phyloP scores from a whole-genome alignment of 2,888 invertebrate species.

The Vandiemenella viatica region DNA sequence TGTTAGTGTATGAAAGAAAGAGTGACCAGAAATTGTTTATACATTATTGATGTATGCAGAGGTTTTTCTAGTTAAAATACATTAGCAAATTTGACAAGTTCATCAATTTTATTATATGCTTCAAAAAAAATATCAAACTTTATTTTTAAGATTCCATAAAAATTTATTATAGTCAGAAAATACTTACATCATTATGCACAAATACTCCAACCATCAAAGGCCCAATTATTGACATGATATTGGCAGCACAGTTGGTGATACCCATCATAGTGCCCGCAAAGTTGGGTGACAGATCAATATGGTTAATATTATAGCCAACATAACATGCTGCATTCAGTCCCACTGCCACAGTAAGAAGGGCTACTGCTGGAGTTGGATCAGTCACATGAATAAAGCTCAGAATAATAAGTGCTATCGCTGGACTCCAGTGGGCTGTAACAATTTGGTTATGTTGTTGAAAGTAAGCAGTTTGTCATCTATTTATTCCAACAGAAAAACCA shows the following conservation, averaged over 20 bases:
- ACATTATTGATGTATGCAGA: too few relatives aligned
- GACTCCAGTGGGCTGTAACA: conserved; percentile 37
- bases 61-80: too few relatives aligned
- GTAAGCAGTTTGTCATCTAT: background rate
- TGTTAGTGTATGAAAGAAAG: too few relatives aligned
- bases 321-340: conserved; percentile 61
- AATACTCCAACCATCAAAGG: conserved; percentile 57
- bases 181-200: conserved; percentile 29
- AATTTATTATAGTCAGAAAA: too few relatives aligned
- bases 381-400: conserved; percentile 39
- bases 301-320: conserved; percentile 63
- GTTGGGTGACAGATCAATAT: conserved; percentile 71
- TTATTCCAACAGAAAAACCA: too few relatives aligned
- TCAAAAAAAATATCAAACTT: too few relatives aligned
- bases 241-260: conserved; percentile 65
- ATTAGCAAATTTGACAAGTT: too few relatives aligned
- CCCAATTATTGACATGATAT: conserved; percentile 62
- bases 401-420: conserved; percentile 48
- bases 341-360: conserved; percentile 52
- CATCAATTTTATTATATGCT: too few relatives aligned
- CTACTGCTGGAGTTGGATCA: conserved; percentile 41
- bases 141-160: too few relatives aligned
- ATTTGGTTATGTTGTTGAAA: background rate
- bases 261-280: conserved; percentile 76
- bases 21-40: too few relatives aligned